These are phyloP conservation scores for Sander vitreus DNA, from an alignment of 2,113 vertebrate species.

Conservation along the genomic window DNA sequence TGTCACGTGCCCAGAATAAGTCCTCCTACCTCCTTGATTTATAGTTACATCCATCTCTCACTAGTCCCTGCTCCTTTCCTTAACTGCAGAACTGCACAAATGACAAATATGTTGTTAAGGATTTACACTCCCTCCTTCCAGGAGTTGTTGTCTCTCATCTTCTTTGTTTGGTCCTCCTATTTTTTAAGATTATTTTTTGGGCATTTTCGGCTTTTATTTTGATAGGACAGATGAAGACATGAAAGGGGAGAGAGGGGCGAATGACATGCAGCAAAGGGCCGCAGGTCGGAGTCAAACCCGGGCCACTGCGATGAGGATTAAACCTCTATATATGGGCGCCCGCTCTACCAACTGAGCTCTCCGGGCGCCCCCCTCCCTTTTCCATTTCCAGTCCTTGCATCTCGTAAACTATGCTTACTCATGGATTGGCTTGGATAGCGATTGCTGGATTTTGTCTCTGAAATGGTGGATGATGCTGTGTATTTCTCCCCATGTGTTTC, in stretches of 20 bases:
- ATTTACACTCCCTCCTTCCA: background rate
- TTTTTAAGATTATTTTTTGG: no score
- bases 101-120: background rate
- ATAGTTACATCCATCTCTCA: slow-evolving; percentile 7
- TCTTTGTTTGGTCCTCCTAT: background rate
- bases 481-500: background rate
- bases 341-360: no score
- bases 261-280: no score
- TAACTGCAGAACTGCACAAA: slow-evolving; percentile 13
- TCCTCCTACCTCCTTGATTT: slow-evolving; percentile 15
- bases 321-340: no score
- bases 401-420: background rate
- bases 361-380: background rate
- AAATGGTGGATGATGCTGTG: background rate
- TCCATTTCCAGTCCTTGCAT: background rate
- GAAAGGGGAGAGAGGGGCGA: no score
- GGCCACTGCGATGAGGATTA: no score
- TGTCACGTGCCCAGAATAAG: background rate
- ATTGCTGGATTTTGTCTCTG: slow-evolving; percentile 5
- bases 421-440: background rate
- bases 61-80: background rate
- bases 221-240: no score
- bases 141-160: background rate
- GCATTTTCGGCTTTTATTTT: no score
- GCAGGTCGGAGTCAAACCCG: no score